Evolutionary conservation across 2,888 invertebrate species (phyloP).

Genomic region (Apamea anceps): DNA sequence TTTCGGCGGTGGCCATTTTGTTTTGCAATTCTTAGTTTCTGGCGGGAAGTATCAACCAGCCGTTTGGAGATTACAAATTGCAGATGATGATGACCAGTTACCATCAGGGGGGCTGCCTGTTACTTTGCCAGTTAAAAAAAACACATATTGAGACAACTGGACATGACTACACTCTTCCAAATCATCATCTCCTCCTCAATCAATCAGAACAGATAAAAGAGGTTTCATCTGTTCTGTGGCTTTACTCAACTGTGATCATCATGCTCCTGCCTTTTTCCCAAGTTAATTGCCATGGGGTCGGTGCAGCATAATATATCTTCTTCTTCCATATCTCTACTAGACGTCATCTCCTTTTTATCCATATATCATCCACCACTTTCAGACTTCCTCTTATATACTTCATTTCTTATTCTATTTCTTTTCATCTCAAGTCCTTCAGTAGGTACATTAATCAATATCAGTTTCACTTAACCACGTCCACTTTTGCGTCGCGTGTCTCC

Average conservation of each 20-base stretch:
- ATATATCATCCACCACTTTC: not conserved
- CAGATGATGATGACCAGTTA: not conserved
- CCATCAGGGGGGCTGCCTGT: too few relatives aligned
- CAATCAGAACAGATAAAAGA: too few relatives aligned
- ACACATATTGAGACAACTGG: not conserved
- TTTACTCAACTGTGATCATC: not conserved
- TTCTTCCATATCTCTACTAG: not conserved
- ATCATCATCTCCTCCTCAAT: not conserved
- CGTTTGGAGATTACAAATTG: not conserved
- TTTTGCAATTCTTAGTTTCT: too few relatives aligned
- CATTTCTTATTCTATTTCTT: not conserved
- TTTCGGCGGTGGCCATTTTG: not conserved
- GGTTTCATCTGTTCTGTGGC: too few relatives aligned
- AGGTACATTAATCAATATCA: constrained; percentile 54
- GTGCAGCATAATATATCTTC: not conserved
- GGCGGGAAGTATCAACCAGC: not conserved
- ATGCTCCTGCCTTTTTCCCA: not conserved
- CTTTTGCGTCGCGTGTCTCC: constrained; percentile 57
- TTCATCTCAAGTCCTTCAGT: not conserved
- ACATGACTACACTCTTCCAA: not conserved
- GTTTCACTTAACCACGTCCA: constrained; percentile 47
- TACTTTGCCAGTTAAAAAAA: not conserved
- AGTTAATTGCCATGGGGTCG: not conserved
- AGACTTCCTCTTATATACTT: not conserved
- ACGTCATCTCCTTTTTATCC: not conserved